Conservation (phyloP, 2,797 vertebrate genomes). For the Lutjanus argentimaculatus region DNA sequence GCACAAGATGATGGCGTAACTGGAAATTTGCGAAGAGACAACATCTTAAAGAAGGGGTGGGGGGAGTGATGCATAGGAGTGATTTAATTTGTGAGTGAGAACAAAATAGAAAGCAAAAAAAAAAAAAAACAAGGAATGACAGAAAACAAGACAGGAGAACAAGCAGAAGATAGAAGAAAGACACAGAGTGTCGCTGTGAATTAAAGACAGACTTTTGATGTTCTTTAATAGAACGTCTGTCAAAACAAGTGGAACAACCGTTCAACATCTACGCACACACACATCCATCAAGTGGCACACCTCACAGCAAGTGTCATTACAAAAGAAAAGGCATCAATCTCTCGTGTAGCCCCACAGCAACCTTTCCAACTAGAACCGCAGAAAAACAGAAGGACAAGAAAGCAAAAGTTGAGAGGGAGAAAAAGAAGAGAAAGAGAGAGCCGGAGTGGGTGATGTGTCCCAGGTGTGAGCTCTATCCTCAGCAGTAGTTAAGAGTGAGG, state of each 20-base stretch:
- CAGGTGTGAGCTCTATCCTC: conserved; percentile 79
- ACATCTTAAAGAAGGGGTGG: conserved; percentile 14
- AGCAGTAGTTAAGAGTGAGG: conserved; percentile 74
- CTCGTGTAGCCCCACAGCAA: not conserved
- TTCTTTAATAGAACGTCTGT: conserved; percentile 60
- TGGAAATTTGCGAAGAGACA: conserved; percentile 38
- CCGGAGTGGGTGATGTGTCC: conserved; percentile 66
- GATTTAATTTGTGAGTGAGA: conserved; percentile 21
- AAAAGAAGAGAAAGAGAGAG: conserved; percentile 33
- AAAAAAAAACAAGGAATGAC: conserved; percentile 35
- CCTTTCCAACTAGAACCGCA: conserved; percentile 19
- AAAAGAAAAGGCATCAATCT: conserved; percentile 36
- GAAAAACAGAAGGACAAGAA: conserved; percentile 5
- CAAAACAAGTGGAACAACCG: conserved; percentile 41
- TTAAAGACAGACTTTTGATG: conserved; percentile 59
- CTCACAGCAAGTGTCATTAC: conserved; percentile 36
- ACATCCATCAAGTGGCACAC: conserved; percentile 33
- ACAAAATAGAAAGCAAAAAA: conserved; percentile 16
- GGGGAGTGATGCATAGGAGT: not conserved
- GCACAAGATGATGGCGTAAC: conserved; percentile 54
- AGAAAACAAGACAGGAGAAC: conserved; percentile 50
- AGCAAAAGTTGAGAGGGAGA: conserved; percentile 47
- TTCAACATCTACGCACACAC: conserved; percentile 12
- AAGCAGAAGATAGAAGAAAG: conserved; percentile 47
- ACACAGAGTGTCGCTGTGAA: conserved; percentile 36